phyloP scores from a whole-genome alignment of 2,113 vertebrate genomes.

The Halichoerus grypus region DNA sequence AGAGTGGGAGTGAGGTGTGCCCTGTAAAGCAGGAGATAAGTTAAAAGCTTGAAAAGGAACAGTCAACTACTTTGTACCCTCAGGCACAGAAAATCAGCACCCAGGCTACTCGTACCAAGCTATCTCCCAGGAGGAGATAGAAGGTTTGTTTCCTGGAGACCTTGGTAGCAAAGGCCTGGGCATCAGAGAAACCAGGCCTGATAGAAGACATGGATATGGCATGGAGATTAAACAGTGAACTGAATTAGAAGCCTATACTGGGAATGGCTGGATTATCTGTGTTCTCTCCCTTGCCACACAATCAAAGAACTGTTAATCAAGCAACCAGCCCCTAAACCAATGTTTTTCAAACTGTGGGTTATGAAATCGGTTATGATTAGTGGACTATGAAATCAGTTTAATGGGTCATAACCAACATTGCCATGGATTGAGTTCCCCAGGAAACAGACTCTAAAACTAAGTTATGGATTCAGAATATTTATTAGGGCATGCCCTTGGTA shows the following conservation, averaged over 20 bases:
- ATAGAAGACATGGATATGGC: not conserved
- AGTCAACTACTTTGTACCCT: not conserved
- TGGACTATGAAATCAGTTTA: constrained; percentile 46
- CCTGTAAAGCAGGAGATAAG: not conserved
- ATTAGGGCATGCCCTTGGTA: not conserved
- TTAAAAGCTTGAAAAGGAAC: not conserved
- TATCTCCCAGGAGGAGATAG: not conserved
- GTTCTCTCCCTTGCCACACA: not conserved
- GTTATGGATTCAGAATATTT: not conserved
- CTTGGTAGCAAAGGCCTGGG: not conserved
- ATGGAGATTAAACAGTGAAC: not conserved
- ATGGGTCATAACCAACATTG: constrained; percentile 30
- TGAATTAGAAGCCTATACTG: not conserved
- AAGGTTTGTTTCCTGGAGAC: not conserved
- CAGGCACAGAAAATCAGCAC: not conserved
- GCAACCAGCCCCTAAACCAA: not conserved
- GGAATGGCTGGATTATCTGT: not conserved
- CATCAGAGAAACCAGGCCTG: not conserved
- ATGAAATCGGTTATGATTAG: constrained; percentile 58
- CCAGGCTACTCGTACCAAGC: not conserved
- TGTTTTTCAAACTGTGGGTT: constrained; percentile 26
- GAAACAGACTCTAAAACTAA: constrained; percentile 9
- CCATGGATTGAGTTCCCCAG: not conserved
- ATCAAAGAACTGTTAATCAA: constrained; percentile 10
- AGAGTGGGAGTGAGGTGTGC: not conserved